A percentile compares a stretch with the other conserved stretches of the same genome.
These are phyloP conservation scores for Dryoscopus gambensis DNA, from an alignment of 2,113 vertebrate species.

Conservation along the genomic window DNA sequence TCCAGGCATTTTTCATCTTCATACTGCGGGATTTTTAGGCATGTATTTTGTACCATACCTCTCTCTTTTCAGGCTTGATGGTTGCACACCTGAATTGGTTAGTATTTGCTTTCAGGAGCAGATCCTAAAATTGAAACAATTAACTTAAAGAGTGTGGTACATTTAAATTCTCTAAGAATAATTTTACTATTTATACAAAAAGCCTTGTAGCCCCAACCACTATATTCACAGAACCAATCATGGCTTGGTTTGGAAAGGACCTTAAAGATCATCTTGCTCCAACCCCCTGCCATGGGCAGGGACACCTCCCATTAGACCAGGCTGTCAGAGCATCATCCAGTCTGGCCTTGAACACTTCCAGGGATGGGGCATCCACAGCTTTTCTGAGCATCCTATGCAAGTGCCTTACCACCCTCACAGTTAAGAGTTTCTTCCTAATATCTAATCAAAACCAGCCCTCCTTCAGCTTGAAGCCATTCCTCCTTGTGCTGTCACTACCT, in stretches of 20 bases:
- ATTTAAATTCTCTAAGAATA: neutral
- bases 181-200: neutral
- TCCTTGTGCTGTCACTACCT: neutral
- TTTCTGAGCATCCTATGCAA: neutral
- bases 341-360: neutral
- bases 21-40: neutral
- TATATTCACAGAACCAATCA: neutral
- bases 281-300: neutral
- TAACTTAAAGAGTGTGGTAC: neutral
- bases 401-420: neutral
- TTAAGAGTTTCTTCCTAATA: neutral
- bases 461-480: neutral
- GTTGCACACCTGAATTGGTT: slow-evolving; percentile 74
- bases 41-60: slow-evolving; percentile 11
- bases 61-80: slow-evolving; percentile 70
- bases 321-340: neutral
- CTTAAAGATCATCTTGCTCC: neutral
- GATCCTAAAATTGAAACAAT: slow-evolving; percentile 57
- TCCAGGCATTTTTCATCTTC: neutral
- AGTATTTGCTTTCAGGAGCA: slow-evolving; percentile 76
- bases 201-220: neutral
- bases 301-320: neutral
- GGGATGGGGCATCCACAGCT: neutral
- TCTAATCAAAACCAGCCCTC: neutral
- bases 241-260: neutral